Percentiles rank a stretch among this genome's conserved stretches.
Conservation (phyloP, 2,113 vertebrate species). For the Artemisiospiza belli region DNA sequence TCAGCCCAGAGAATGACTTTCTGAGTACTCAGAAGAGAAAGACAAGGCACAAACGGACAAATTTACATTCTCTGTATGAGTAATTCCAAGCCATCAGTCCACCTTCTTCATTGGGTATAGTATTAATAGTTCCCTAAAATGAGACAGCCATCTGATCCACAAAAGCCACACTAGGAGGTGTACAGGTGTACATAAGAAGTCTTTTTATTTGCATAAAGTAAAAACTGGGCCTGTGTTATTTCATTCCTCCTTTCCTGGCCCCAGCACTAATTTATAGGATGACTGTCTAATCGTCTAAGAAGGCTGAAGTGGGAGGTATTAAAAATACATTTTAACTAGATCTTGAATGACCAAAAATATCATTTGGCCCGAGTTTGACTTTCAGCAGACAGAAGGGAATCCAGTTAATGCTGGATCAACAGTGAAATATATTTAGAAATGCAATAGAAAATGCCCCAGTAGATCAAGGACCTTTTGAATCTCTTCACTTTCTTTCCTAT, state of each 20-base stretch:
- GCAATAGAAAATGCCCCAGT: background rate
- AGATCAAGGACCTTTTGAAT: background rate
- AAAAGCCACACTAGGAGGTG: background rate
- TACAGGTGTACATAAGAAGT: background rate
- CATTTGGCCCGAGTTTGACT: background rate
- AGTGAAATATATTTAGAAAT: background rate
- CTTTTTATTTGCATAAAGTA: background rate
- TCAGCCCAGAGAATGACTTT: background rate
- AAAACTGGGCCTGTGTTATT: background rate
- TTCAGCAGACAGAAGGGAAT: background rate
- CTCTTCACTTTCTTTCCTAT: background rate
- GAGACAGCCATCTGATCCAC: background rate
- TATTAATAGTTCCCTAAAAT: background rate
- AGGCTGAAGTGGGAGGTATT: background rate
- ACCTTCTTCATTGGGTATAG: background rate
- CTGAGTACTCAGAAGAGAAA: background rate
- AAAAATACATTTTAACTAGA: background rate
- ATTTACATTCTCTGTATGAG: background rate
- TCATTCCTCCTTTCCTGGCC: background rate
- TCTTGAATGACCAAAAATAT: background rate
- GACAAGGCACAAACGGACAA: background rate
- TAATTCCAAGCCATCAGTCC: background rate
- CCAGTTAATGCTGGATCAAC: background rate
- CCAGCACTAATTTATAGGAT: background rate
- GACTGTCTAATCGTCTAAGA: background rate